phyloP scores from a whole-genome alignment of 2,797 vertebrate genomes.

The Hydrolagus colliei region DNA sequence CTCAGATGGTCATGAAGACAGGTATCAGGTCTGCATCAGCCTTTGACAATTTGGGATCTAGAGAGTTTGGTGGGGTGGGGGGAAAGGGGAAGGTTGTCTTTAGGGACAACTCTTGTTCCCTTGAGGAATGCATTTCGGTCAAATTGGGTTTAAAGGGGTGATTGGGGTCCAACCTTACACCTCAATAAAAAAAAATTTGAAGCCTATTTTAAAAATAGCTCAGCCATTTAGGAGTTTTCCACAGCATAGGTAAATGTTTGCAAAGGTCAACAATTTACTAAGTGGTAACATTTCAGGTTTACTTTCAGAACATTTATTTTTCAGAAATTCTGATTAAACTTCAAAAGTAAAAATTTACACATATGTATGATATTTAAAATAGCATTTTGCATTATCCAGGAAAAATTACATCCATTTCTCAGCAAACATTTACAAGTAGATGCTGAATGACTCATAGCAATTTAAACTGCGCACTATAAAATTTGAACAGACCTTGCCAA shows the following conservation, averaged over 20 bases:
- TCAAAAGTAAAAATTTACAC: neutral
- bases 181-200: neutral
- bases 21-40: no score
- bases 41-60: no score
- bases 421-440: neutral
- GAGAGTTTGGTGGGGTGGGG: no score
- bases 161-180: neutral
- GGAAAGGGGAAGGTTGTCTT: no score
- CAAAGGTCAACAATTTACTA: neutral
- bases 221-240: neutral
- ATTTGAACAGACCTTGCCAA: neutral
- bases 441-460: conserved; percentile 14
- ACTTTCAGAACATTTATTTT: neutral
- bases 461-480: conserved; percentile 2
- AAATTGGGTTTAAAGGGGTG: no score
- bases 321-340: neutral
- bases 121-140: no score
- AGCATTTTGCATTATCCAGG: neutral
- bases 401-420: neutral
- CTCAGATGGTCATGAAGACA: no score
- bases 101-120: no score
- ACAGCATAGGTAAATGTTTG: neutral
- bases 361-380: neutral
- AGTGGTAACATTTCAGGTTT: neutral
- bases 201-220: neutral